phyloP scores from a whole-genome alignment of 2,113 vertebrate species.

The Lutjanus erythropterus region DNA sequence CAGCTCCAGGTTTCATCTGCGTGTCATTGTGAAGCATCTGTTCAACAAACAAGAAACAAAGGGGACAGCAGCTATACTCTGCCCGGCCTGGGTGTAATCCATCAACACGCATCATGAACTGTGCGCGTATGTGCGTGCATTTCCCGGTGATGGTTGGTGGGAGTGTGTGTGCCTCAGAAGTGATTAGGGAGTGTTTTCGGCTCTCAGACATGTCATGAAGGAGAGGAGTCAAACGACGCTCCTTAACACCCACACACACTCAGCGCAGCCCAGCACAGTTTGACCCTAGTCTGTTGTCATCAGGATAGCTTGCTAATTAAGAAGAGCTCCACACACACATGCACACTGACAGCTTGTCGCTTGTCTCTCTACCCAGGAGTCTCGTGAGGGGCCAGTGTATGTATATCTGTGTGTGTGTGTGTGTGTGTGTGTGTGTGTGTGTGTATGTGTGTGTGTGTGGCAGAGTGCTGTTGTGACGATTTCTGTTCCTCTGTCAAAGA shows the following conservation, averaged over 20 bases:
- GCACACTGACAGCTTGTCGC: conserved; percentile 59
- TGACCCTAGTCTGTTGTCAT: conserved; percentile 73
- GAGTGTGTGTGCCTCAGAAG: conserved; percentile 38
- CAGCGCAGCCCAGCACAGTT: conserved; percentile 58
- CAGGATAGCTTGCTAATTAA: conserved; percentile 72
- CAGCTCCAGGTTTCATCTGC: conserved; percentile 48
- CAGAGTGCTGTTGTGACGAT: conserved; percentile 35
- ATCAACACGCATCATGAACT: conserved; percentile 55
- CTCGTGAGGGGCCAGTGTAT: conserved; percentile 31
- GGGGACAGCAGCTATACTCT: conserved; percentile 18
- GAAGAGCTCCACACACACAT: conserved; percentile 42
- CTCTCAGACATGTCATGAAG: conserved; percentile 63
- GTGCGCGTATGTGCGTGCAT: conserved; percentile 14
- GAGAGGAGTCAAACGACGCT: conserved; percentile 57
- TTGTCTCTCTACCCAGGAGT: conserved; percentile 39
- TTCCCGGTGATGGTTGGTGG: conserved; percentile 16
- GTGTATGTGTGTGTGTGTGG: conserved; percentile 41
- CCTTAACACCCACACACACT: conserved; percentile 54
- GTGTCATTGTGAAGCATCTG: conserved; percentile 70
- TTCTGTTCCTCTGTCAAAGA: conserved; percentile 57
- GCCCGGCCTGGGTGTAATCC: conserved; percentile 52
- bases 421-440: conserved; percentile 5
- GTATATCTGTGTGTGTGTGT: neutral
- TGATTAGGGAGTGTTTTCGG: conserved; percentile 69
- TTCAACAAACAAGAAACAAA: conserved; percentile 66